Evolutionary conservation across 2,888 invertebrate species (phyloP), one percentile per base, ranked within the genome.

Genomic region (Rhamnusium bicolor): DNA sequence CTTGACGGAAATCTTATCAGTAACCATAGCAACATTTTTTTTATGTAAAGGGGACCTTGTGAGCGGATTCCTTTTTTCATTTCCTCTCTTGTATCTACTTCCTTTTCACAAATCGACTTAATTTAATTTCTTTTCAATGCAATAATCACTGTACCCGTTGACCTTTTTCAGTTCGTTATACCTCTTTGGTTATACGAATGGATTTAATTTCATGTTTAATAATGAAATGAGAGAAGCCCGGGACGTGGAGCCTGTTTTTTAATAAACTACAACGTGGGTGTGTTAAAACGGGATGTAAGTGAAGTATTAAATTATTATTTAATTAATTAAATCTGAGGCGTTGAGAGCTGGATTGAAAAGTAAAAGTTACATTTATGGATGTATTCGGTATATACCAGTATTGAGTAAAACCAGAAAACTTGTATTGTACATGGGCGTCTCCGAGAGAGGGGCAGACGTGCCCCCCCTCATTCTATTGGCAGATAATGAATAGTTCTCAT

Each of bases 61-160:
- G 27, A 56, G 54, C 54, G 24, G 54, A 56, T 56, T 56, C 27
- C 19, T 53, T 53, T 65, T 65, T 53, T 40, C 65, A 53, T 65
- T 53, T 53, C 53, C 53, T 53, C 32, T 32, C 14, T 18, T 27
- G 29, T 29, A 29, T 58, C 58, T 58, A 29, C 58, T 65, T 65
- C 65, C 65, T 29, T 29, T 65, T 65, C 65, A 19, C 65, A 65
- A 65, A 53, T 65, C 53, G 53, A 65, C 65, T 65, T 65, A 16
- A 65, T 65, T 65, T 65, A 65, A 65, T 65, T 65, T 65, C 53
- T 65, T 53, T 65, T 53, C 65, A 19, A 65, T 65, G 51, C 40
- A 40, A 24, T 54, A 54, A 27, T 54, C 54, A 14, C 54, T 19
- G n/a, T 54, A 24, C 54, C 18, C 14, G 58, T 32, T 58, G 58